Evolutionary conservation across 2,888 invertebrate species (phyloP), one percentile per base, ranked within the genome.

Genomic region (Fragum fragum): DNA sequence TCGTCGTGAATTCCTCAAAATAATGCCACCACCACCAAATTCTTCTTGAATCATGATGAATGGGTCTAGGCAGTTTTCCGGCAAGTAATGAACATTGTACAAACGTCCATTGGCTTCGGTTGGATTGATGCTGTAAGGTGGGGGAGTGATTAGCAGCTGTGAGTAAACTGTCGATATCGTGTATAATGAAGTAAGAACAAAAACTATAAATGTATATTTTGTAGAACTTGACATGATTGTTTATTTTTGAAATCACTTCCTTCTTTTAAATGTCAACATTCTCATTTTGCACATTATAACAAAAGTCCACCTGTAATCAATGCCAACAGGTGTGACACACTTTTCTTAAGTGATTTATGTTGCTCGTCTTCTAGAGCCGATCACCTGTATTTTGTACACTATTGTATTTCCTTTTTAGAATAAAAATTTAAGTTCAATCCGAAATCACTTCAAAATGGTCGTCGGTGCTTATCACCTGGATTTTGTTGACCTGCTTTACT

Each of bases 101-200:
- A 92, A 84, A 7, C 87, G 87, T 9, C 91, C 91, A 71, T 92
- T 90, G 0, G 91, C 85, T 59, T 91, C 88, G 0, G 88, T 88
- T 2, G 92, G 92, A 55, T 83, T 55, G 23, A 85, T 73, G 18
- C 88, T 87, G 1, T 81, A 76, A 14, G 88, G 86, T n/a, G 92
- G 92, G 14, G 91, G 91, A 11, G 90, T 90, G 7, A 91, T 89
- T 3, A 76, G 9, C 59, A 39, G 59, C 42, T 73, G 73, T n/a
- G 73, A 39, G 16, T 16, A 6, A 0, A 23, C 26, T 14, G 21
- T 9, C 5, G 5, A 16, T 2, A 47, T 14, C 47, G 16, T 47
- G 16, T 16, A 47, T 47, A n/a, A 9, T 47, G n/a, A n/a, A 9
- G 14, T 47, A n/a, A 47, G 14, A 14, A n/a, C 16, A 5, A 14